Evolutionary conservation across 64 coral and sea anemone species (phyloP), one percentile per base, ranked within the genome.

Genomic region (Actinia equina): DNA sequence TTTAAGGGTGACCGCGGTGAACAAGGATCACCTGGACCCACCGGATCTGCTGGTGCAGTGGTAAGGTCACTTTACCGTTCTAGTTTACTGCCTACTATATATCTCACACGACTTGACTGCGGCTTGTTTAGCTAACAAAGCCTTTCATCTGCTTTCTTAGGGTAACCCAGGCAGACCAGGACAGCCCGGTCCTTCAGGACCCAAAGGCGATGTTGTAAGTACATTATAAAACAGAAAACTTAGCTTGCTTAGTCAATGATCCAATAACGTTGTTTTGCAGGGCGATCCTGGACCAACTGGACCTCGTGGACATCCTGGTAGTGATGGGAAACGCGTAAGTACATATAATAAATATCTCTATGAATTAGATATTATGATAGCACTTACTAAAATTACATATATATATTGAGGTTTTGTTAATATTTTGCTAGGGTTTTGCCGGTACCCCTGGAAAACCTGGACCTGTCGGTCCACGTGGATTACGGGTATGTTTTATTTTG

Each of bases 221-320:
- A 6, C 46, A 49, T 8, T 37, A 37, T 37, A 37, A 37, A 49
- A 49, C 46, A 2, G 46, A 49, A 49, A 49, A 49, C 46, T 2
- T 1, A 49, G 46, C 46, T 49, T 6, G 46, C 46, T 49, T 49
- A 49, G 4, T 49, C 4, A 57, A 23, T 7, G 62, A 5, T 65
- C 19, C 7, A 20, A 3, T 19, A 63, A n/a, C n/a, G 19, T 65
- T 8, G 16, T 81, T 60, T 10, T 30, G 2, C 17, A 92, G 90
- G 90, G 90, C 58, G 42, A 77, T 27, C 90, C 86, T n/a, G 90
- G 90, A 81, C 84, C 83, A 81, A 82, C 84, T 71, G 90, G 90
- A 8, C 5, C 76, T n/a, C 44, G 84, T 37, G 90, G 90, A 51
- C 20, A 82, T 42, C 76, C 77, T 63, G 90, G 90, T 49, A 17